Base-by-base conservation (phyloP, 1,140 invertebrate species). In the Ptiloglossa arizonensis region DNA sequence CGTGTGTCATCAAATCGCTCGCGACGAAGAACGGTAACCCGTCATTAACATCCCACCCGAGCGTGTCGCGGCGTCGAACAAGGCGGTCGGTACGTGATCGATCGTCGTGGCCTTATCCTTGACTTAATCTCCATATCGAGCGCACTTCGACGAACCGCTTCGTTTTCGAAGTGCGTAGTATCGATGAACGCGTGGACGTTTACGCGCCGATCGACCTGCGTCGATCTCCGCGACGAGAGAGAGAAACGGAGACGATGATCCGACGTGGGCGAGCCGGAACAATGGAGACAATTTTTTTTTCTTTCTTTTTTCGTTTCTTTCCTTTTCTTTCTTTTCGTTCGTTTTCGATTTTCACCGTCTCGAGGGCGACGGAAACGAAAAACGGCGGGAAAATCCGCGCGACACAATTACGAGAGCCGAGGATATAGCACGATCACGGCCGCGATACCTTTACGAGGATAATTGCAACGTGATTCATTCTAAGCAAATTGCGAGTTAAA, bases 401-500 rank as follows among this genome's bases (percentile, higher is more conserved):
- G 41, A 19, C 44, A 27, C 11, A 38, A 64, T 44, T 38, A 29
- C 15, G 44, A 48, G 19, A 27, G 48, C 11, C 3, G 19, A 22
- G 32, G 41, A 48, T 17, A 24, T 29, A 54, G 54, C 8, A 78
- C 73, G 72, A 83, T 86, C 85, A 87, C 35, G 82, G 86, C 38
- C 85, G 60, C 35, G 15, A 66, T 59, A 75, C 83, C 79, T 81
- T 64, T 89, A 84, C 85, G 75, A 68, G 80, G 52, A 56, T 70
- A 79, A 82, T 84, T 79, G 64, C 35, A 15, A 56, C 35, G 46
- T 88, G 86, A 87, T 82, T 88, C 87, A 88, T 70, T 81, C 70
- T 52, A 78, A 81, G 66, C 73, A 80, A 86, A 85, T 88, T 74
- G 72, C 73, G 60, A 54, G 19, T 35, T 27, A 64, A 46, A 22